These are phyloP conservation scores for Proisotoma minuta DNA, from an alignment of 2,888 invertebrate genomes.

Conservation along the genomic window DNA sequence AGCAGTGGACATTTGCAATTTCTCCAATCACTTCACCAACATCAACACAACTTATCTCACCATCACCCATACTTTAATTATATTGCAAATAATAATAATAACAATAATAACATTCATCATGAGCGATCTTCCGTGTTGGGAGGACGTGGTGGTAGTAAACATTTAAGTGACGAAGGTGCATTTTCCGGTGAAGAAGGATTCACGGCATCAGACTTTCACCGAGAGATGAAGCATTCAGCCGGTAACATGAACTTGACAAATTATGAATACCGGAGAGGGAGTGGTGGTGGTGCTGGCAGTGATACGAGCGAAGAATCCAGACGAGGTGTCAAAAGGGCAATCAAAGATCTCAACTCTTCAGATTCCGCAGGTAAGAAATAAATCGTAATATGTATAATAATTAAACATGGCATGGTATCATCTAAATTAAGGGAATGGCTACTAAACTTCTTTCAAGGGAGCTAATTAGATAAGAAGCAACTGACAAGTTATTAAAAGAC, in stretches of 20 bases:
- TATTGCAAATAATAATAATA: conserved; percentile 13
- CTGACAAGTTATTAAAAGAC: conserved; percentile 13
- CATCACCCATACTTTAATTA: conserved; percentile 20
- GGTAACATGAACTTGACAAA: conserved; percentile 9
- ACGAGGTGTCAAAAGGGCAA: conserved; percentile 22
- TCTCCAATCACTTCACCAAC: conserved; percentile 18
- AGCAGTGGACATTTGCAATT: conserved; percentile 16
- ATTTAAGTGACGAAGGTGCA: conserved; percentile 10
- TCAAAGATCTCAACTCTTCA: conserved; percentile 22
- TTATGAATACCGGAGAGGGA: not conserved
- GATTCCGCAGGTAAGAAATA: conserved; percentile 26
- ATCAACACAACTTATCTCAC: conserved; percentile 20
- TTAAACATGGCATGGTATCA: not conserved
- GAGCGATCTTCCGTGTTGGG: conserved; percentile 1
- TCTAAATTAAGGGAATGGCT: not conserved
- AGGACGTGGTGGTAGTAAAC: not conserved
- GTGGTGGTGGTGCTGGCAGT: conserved; percentile 18
- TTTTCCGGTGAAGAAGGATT: conserved; percentile 18
- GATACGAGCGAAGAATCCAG: conserved; percentile 19
- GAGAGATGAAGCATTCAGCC: not conserved
- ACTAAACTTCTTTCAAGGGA: not conserved
- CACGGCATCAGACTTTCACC: too few species aligned
- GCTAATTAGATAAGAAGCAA: conserved; percentile 7
- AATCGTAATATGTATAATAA: not conserved
- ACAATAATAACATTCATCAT: conserved; percentile 18